Base-by-base conservation (phyloP, 2,113 vertebrate species). In the Myotis yumanensis region DNA sequence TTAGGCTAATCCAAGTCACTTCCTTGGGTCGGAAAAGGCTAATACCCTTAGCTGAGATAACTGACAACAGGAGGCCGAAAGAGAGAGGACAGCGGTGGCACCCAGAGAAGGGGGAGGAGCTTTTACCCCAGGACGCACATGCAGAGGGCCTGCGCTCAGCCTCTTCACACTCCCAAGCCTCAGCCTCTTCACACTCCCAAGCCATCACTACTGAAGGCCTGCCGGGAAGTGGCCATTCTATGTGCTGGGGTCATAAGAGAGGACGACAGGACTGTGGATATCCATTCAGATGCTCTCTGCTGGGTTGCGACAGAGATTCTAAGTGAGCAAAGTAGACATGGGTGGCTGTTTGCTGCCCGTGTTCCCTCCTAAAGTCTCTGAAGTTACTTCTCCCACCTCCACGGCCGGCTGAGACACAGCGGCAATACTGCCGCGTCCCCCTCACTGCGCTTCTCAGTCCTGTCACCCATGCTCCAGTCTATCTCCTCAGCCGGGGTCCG, bases 361-460 rank as follows among this genome's bases (percentile, higher is more conserved):
- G 8, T n/a, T 16, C 6, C 28, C 18, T 68, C 28, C n/a, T 11
- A 35, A 66, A 6, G 12, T 35, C 48, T 54, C 87, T 48, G 22
- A 25, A 79, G 0, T 20, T 64, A 11, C 48, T n/a, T 5, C 54
- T 57, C 11, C n/a, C 22, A 77, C 6, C 1, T 69, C 84, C 32
- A 11, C 4, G 1, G 5, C 25, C 15, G 52, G n/a, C 11, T 14
- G 15, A 30, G 28, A 64, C 43, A 57, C 59, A 43, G 40, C 25
- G 7, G 5, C 2, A 28, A 3, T 2, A 12, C n/a, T 12, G 15
- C 18, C 0, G 2, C 1, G 18, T 48, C 11, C 37, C 88, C 7
- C 59, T 59, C 23, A 10, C 43, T 52, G 66, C 3, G 62, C 43
- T 8, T 68, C 66, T 66, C 9, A 0, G 37, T 80, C 52, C 28